Percentiles rank a stretch among this genome's conserved stretches.
These are phyloP conservation scores for Gibbula magus DNA, from an alignment of 2,888 invertebrate species.

Conservation along the genomic window DNA sequence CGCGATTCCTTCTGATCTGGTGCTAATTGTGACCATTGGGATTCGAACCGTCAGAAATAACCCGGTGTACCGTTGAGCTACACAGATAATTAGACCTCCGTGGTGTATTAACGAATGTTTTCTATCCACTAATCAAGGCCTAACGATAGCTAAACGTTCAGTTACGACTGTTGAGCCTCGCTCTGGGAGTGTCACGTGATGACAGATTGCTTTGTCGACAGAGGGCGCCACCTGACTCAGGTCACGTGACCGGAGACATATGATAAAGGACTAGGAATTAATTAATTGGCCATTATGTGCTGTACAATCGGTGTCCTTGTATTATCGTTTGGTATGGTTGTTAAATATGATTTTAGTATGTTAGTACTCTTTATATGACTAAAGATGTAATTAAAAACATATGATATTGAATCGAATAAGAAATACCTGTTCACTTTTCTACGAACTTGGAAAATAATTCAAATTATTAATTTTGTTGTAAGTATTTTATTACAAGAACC, in stretches of 20 bases:
- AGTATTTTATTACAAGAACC: too few relatives aligned
- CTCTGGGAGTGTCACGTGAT: slow-evolving; percentile 21
- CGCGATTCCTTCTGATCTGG: slow-evolving; percentile 4
- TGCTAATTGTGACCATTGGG: slow-evolving; percentile 21
- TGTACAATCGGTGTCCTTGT: too few relatives aligned
- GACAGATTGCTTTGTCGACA: slow-evolving; percentile 11
- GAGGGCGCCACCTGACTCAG: slow-evolving; percentile 15
- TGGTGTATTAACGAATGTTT: slow-evolving; percentile 29
- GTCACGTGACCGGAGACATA: slow-evolving; percentile 19
- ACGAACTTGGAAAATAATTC: too few relatives aligned
- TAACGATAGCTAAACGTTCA: slow-evolving; percentile 25
- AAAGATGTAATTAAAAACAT: too few relatives aligned
- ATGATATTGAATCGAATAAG: too few relatives aligned
- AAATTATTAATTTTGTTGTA: too few relatives aligned
- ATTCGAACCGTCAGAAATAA: slow-evolving; percentile 5
- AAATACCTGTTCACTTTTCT: too few relatives aligned
- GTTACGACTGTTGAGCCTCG: slow-evolving; percentile 23
- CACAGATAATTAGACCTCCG: slow-evolving; percentile 5
- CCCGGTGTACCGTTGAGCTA: slow-evolving; percentile 5
- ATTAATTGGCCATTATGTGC: not conserved
- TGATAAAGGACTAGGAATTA: not conserved
- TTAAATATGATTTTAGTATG: too few relatives aligned
- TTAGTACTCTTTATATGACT: too few relatives aligned
- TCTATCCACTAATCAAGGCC: slow-evolving; percentile 22
- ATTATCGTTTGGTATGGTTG: too few relatives aligned